Conservation (phyloP, 2,797 vertebrate genomes). For the Muscicapa striata region DNA sequence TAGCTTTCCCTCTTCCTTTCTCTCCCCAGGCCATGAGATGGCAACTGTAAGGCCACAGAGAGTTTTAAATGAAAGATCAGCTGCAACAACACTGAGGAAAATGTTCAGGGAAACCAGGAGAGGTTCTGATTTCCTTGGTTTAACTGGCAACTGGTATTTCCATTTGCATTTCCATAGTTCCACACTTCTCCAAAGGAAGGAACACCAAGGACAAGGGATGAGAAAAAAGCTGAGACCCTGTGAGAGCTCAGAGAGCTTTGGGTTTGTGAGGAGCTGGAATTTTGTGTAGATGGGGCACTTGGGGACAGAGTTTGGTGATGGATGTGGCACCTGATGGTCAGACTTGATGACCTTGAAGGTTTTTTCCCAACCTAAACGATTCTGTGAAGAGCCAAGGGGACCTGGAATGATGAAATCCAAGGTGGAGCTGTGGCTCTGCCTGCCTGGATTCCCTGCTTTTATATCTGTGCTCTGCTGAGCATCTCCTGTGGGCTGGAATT, state of each 20-base stretch:
- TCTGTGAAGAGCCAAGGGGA: background rate
- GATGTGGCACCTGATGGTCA: background rate
- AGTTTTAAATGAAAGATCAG: background rate
- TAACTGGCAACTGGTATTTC: background rate
- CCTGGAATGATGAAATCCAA: background rate
- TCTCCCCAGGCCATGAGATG: background rate
- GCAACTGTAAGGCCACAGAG: background rate
- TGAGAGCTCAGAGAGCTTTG: background rate
- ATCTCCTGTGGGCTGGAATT: background rate
- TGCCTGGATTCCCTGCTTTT: background rate
- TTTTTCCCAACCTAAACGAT: background rate
- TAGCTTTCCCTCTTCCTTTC: background rate
- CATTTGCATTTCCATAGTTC: background rate
- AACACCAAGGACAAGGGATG: background rate
- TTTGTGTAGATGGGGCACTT: rapidly evolving
- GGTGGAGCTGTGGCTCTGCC: background rate
- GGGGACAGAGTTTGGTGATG: background rate
- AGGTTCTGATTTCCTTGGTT: background rate
- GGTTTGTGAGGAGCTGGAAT: background rate
- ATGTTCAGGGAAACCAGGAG: background rate
- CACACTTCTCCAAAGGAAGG: background rate
- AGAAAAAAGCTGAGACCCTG: background rate
- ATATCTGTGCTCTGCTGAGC: background rate
- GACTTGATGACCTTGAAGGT: background rate
- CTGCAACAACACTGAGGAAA: background rate